Percentiles rank a stretch among this genome's conserved stretches.
Evolutionary conservation across 1,140 invertebrate genomes (phyloP).

Genomic region (Homarus americanus): DNA sequence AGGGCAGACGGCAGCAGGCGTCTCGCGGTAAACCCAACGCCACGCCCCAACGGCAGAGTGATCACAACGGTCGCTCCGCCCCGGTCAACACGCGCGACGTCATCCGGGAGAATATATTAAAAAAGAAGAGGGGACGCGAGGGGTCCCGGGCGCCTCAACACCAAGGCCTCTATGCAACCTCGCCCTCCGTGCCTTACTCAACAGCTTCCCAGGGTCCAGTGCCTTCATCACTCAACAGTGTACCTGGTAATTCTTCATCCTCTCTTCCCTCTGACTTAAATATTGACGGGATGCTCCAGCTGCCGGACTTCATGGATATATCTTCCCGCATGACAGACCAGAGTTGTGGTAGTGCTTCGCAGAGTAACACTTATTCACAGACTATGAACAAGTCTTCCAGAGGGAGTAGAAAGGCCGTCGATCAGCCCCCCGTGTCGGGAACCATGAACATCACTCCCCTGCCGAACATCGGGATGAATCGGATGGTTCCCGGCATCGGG

Average conservation of each 20-base stretch:
- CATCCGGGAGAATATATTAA: slow-evolving; percentile 31
- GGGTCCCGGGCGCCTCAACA: not conserved
- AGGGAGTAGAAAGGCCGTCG: not conserved
- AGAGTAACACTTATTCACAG: not conserved
- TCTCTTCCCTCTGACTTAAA: slow-evolving; percentile 10
- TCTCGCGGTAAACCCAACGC: not conserved
- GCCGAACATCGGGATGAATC: slow-evolving; percentile 31
- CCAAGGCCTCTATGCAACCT: slow-evolving; percentile 4
- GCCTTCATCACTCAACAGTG: slow-evolving; percentile 47
- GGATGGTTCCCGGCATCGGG: slow-evolving; percentile 49
- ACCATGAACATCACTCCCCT: slow-evolving; percentile 56
- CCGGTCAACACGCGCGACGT: slow-evolving; percentile 6
- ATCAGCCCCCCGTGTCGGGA: not conserved
- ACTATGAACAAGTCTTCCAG: slow-evolving; percentile 40
- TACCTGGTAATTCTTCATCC: slow-evolving; percentile 34
- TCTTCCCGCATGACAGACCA: slow-evolving; percentile 20
- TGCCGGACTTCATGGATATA: slow-evolving; percentile 52
- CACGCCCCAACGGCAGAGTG: slow-evolving; percentile 20
- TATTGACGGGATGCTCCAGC: not conserved
- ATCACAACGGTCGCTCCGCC: not conserved
- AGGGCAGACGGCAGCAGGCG: not conserved
- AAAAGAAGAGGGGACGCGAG: slow-evolving; percentile 11
- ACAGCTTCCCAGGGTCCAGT: slow-evolving; percentile 40
- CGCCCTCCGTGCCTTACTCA: slow-evolving; percentile 43
- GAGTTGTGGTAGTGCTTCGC: not conserved